phyloP scores from a whole-genome alignment of 1,140 invertebrate genomes.

The Neodiprion virginianus region DNA sequence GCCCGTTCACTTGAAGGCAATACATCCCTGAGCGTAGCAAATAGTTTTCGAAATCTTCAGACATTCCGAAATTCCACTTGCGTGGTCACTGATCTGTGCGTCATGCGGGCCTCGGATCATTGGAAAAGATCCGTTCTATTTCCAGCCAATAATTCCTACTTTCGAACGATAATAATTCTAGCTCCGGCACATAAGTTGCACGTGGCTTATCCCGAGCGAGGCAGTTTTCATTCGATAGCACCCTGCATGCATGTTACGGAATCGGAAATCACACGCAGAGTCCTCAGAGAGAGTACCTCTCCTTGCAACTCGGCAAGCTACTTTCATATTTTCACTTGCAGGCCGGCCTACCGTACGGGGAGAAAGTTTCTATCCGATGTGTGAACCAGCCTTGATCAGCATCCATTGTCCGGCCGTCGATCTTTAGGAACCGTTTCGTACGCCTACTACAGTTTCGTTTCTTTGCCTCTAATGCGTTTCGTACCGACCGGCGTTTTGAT shows the following conservation, averaged over 20 bases:
- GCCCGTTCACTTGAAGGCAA: too few species aligned
- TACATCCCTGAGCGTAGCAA: neutral
- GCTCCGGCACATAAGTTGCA: too few species aligned
- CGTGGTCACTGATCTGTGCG: too few species aligned
- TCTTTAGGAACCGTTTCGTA: too few species aligned
- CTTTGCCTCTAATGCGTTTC: too few species aligned
- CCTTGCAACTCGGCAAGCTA: slow-evolving; percentile 47
- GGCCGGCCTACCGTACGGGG: slow-evolving; percentile 35
- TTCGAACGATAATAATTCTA: neutral
- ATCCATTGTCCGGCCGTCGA: slow-evolving; percentile 45
- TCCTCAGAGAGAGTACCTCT: slow-evolving; percentile 33
- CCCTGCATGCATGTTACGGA: slow-evolving; percentile 5
- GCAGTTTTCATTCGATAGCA: slow-evolving; percentile 11
- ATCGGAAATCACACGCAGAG: slow-evolving; percentile 10
- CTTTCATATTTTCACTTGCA: slow-evolving; percentile 63
- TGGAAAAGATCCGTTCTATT: too few species aligned
- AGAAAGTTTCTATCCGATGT: slow-evolving; percentile 58
- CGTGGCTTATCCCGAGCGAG: neutral
- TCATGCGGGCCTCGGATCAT: too few species aligned
- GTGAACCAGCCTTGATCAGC: slow-evolving; percentile 46
- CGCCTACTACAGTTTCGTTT: too few species aligned
- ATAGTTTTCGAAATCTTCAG: neutral
- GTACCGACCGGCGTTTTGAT: too few species aligned
- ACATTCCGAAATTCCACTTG: neutral
- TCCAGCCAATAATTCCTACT: neutral